Conservation (phyloP, 2,113 vertebrate species). For the Rhadina sibilatrix region DNA sequence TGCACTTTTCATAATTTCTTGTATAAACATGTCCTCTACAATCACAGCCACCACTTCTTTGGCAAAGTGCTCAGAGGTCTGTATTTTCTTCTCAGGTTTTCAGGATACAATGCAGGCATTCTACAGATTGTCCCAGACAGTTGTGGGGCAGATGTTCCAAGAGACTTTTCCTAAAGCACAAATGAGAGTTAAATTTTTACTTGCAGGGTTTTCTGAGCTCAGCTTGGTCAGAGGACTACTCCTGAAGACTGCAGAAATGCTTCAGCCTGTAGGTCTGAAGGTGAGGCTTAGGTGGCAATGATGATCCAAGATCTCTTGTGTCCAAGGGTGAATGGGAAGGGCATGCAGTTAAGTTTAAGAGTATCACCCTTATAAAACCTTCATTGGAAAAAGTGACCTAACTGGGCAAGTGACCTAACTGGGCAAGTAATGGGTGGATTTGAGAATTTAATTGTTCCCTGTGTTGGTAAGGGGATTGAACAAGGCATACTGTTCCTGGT, state of each 20-base stretch:
- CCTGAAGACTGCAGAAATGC: not conserved
- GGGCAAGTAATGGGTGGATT: not conserved
- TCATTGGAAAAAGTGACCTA: not conserved
- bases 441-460: not conserved
- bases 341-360: not conserved
- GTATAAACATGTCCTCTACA: not conserved
- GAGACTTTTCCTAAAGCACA: not conserved
- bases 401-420: not conserved
- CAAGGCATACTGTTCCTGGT: not conserved
- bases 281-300: not conserved
- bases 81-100: not conserved
- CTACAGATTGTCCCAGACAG: not conserved
- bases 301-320: not conserved
- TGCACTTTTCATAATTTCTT: conserved; percentile 10
- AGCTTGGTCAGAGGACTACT: not conserved
- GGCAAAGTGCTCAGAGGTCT: not conserved
- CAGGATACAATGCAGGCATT: not conserved
- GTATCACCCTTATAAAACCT: not conserved
- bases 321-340: not conserved
- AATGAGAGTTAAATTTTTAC: not conserved
- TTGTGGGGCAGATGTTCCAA: not conserved
- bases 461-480: not conserved
- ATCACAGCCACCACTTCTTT: not conserved
- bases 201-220: not conserved
- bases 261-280: not conserved